phyloP scores from a whole-genome alignment of 2,888 invertebrate species.

The Crepidodera aurea region DNA sequence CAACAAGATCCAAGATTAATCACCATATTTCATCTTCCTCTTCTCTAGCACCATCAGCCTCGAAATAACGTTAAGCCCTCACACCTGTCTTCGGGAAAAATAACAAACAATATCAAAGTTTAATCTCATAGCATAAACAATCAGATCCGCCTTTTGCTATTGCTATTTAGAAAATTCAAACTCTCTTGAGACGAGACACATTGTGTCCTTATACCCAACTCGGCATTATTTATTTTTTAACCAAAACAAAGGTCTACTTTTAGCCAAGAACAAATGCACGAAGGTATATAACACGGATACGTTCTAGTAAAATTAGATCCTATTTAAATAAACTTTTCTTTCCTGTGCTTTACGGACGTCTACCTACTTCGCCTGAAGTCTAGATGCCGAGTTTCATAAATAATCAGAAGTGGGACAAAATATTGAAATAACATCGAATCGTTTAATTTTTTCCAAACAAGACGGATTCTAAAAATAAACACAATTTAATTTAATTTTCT shows the following conservation, averaged over 20 bases:
- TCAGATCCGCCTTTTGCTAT: constrained; percentile 37
- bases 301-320: constrained; percentile 40
- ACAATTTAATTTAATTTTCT: no score
- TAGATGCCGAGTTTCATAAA: not conserved
- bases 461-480: no score
- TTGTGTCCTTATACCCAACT: constrained; percentile 46
- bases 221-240: constrained; percentile 54
- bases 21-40: constrained; percentile 14
- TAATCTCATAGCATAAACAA: constrained; percentile 36
- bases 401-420: no score
- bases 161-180: constrained; percentile 30
- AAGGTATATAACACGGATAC: constrained; percentile 38
- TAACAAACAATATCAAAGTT: constrained; percentile 40
- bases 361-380: constrained; percentile 34
- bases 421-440: no score
- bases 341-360: constrained; percentile 38
- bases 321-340: constrained; percentile 43
- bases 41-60: not conserved
- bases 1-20: constrained; percentile 5
- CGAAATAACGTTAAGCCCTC: constrained; percentile 22
- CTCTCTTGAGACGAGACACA: constrained; percentile 24
- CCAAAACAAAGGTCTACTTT: constrained; percentile 50
- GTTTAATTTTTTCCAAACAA: no score
- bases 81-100: constrained; percentile 39
- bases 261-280: constrained; percentile 46